Conservation (phyloP, 2,113 vertebrate genomes). For the Cairina moschata region DNA sequence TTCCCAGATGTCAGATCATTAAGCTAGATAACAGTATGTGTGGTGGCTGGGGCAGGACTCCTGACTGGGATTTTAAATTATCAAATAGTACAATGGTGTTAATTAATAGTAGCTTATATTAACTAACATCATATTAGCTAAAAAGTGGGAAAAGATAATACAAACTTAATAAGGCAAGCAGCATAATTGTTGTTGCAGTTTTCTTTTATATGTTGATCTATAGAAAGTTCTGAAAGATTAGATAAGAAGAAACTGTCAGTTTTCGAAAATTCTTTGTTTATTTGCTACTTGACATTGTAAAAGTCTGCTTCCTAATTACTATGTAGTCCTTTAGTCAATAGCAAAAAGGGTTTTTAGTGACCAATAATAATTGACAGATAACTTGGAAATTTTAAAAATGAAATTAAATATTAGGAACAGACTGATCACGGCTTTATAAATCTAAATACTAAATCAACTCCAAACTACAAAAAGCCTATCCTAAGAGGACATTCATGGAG, state of each 20-base stretch:
- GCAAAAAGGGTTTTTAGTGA: neutral
- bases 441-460: neutral
- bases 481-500: neutral
- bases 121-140: neutral
- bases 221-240: neutral
- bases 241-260: neutral
- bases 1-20: neutral
- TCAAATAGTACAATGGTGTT: neutral
- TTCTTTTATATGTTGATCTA: neutral
- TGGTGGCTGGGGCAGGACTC: neutral
- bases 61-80: neutral
- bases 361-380: neutral
- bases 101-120: neutral
- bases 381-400: neutral
- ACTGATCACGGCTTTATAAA: neutral
- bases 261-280: neutral
- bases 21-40: neutral
- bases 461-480: neutral
- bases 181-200: neutral
- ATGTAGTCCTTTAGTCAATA: neutral
- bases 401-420: neutral
- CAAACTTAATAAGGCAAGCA: neutral
- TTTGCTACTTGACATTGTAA: neutral
- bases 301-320: neutral
- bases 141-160: neutral